phyloP scores from a whole-genome alignment of 2,797 vertebrate genomes.

The Aeoliscus strigatus region DNA sequence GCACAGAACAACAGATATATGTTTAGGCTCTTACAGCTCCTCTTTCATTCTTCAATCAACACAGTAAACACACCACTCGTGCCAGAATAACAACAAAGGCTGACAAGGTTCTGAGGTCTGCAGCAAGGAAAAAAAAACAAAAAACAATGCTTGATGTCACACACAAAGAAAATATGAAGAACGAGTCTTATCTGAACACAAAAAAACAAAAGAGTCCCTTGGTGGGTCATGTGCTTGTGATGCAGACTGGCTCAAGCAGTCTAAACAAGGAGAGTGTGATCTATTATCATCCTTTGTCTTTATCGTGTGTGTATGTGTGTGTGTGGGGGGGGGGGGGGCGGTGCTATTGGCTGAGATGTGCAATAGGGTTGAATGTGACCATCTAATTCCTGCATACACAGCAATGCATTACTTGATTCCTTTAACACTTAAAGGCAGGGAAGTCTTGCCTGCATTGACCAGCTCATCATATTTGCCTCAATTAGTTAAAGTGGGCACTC shows the following conservation, averaged over 20 bases:
- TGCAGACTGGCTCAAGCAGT: slow-evolving; percentile 31
- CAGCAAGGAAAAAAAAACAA: slow-evolving; percentile 1
- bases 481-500: slow-evolving; percentile 61
- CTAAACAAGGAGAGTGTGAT: slow-evolving; percentile 44
- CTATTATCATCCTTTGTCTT: slow-evolving; percentile 58
- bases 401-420: slow-evolving; percentile 54
- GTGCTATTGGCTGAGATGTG: slow-evolving; percentile 48
- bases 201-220: slow-evolving; percentile 30
- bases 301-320: too few relatives aligned
- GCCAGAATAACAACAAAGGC: slow-evolving; percentile 56
- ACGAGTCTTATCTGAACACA: slow-evolving; percentile 26
- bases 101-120: slow-evolving; percentile 26
- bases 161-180: slow-evolving; percentile 30
- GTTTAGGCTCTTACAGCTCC: slow-evolving; percentile 21
- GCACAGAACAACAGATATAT: slow-evolving; percentile 38
- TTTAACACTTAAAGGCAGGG: slow-evolving; percentile 45
- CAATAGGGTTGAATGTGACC: slow-evolving; percentile 40
- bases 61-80: slow-evolving; percentile 6
- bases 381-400: slow-evolving; percentile 54
- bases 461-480: slow-evolving; percentile 64
- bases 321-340: too few relatives aligned
- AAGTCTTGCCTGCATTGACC: slow-evolving; percentile 41
- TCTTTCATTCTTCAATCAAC: slow-evolving; percentile 24
- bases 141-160: slow-evolving; percentile 36
- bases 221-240: slow-evolving; percentile 39